phyloP scores from a whole-genome alignment of 2,113 vertebrate species.

The Climacteris rufus region DNA sequence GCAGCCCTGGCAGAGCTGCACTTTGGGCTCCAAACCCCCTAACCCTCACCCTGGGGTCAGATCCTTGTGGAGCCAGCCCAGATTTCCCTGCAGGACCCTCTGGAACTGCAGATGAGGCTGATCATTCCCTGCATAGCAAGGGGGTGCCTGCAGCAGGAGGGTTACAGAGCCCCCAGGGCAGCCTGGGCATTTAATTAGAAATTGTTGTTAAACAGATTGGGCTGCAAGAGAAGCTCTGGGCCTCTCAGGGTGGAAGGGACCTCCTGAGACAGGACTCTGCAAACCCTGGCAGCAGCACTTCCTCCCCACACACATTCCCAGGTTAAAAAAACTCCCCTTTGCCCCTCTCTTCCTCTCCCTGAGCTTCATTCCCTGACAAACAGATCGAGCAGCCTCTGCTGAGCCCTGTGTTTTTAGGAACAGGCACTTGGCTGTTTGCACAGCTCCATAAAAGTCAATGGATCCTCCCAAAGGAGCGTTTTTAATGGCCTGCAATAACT shows the following conservation, averaged over 20 bases:
- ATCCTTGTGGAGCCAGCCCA: background rate
- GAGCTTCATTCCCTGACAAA: background rate
- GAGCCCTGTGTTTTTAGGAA: background rate
- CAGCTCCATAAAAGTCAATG: background rate
- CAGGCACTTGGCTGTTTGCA: background rate
- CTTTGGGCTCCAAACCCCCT: background rate
- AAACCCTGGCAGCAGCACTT: background rate
- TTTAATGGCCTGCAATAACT: background rate
- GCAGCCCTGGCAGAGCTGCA: background rate
- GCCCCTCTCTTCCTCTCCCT: background rate
- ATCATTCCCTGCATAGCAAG: constrained; percentile 3
- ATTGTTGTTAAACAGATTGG: background rate
- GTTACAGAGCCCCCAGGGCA: background rate
- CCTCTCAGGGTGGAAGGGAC: background rate
- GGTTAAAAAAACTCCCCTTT: background rate
- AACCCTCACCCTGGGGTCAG: background rate
- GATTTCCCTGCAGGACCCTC: background rate
- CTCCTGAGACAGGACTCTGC: background rate
- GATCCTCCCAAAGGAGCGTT: background rate
- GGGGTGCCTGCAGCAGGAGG: constrained; percentile 6
- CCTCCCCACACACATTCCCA: background rate
- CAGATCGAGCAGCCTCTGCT: background rate
- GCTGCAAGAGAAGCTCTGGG: background rate
- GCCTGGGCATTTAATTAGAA: background rate
- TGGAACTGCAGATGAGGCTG: background rate